These are phyloP conservation scores for Phrynosoma blainvillii DNA, from an alignment of 2,113 vertebrate genomes.

Conservation along the genomic window DNA sequence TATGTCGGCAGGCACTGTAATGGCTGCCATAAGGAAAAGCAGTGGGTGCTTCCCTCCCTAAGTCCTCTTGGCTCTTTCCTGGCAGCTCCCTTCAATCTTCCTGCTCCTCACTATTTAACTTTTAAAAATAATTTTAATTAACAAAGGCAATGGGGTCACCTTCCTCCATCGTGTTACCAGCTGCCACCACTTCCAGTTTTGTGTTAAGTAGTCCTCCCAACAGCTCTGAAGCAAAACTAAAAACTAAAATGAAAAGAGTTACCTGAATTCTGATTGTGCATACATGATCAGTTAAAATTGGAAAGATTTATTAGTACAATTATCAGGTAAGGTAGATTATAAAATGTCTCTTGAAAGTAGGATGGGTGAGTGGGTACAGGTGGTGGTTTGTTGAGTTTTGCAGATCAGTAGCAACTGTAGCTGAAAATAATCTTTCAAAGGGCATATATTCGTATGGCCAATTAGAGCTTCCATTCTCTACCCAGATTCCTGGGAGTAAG, in stretches of 20 bases:
- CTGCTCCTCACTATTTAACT: background rate
- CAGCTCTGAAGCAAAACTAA: background rate
- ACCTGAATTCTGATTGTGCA: background rate
- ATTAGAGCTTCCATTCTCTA: background rate
- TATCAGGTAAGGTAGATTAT: background rate
- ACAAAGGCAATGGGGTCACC: background rate
- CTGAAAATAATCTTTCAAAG: background rate
- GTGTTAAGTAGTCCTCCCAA: background rate
- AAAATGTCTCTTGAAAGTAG: background rate
- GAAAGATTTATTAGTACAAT: constrained; percentile 1
- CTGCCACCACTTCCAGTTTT: background rate
- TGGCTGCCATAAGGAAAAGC: background rate
- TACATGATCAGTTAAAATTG: too few species aligned
- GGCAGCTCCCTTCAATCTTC: background rate
- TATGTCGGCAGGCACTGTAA: background rate
- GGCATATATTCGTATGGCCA: background rate
- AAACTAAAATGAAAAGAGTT: background rate
- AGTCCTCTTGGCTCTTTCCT: background rate
- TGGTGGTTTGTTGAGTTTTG: background rate
- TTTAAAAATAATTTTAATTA: background rate
- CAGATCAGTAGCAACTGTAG: background rate
- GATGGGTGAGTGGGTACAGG: background rate
- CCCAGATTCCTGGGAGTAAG: background rate
- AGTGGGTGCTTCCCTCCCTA: background rate
- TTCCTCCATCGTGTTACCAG: background rate